phyloP scores from a whole-genome alignment of 2,113 vertebrate species.

The Oreochromis spilurus region DNA sequence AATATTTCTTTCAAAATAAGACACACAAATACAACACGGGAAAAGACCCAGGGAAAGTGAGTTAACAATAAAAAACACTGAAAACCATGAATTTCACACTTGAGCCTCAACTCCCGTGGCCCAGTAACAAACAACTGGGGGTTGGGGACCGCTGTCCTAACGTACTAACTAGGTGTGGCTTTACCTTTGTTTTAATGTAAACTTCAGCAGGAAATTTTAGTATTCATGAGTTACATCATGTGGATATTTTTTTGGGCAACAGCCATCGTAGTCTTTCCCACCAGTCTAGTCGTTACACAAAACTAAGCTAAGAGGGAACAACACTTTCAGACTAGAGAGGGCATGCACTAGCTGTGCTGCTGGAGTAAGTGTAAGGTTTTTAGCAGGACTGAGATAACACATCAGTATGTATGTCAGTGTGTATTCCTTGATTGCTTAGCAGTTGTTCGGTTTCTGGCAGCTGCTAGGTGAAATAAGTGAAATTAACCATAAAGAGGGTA shows the following conservation, averaged over 20 bases:
- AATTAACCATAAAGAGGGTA: not conserved
- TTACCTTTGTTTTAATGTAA: not conserved
- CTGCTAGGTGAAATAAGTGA: rapidly evolving
- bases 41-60: not conserved
- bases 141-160: not conserved
- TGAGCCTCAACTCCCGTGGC: not conserved
- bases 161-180: not conserved
- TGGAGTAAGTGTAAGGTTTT: not conserved
- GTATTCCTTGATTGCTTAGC: not conserved
- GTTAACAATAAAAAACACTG: rapidly evolving
- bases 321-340: not conserved
- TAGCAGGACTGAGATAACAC: not conserved
- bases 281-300: not conserved
- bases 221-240: not conserved
- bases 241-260: not conserved
- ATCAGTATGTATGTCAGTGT: not conserved
- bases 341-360: not conserved
- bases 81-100: not conserved
- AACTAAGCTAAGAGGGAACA: not conserved
- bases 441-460: not conserved
- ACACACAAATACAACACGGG: not conserved
- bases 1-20: not conserved
- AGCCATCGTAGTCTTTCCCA: not conserved
- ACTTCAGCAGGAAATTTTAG: not conserved
- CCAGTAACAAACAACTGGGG: not conserved